A percentile compares a stretch with the other conserved stretches of the same genome.
These are phyloP conservation scores for Liopterus haemorrhoidalis DNA, from an alignment of 2,888 invertebrate species.

Conservation along the genomic window DNA sequence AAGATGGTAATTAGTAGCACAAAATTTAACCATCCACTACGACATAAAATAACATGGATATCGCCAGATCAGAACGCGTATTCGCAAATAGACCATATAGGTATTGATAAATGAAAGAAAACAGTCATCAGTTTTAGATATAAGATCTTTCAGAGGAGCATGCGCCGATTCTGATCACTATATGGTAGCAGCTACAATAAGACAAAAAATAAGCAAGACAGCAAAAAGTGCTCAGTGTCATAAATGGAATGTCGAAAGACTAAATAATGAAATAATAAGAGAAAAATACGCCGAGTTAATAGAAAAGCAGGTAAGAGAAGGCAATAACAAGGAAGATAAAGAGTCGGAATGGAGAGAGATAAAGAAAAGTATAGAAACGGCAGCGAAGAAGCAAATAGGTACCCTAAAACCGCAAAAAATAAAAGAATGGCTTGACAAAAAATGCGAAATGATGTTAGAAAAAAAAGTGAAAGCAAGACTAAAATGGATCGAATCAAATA, in stretches of 20 bases:
- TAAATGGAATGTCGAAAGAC: neutral
- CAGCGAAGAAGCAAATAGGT: too few species aligned
- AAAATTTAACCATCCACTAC: neutral
- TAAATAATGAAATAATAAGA: neutral
- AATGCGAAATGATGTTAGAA: neutral
- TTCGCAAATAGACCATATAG: constrained; percentile 7
- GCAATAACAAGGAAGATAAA: too few species aligned
- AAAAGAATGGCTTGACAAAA: neutral
- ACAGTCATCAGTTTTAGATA: constrained; percentile 7
- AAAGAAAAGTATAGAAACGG: too few species aligned
- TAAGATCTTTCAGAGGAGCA: constrained; percentile 5
- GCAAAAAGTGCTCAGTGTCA: neutral
- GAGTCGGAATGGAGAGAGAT: too few species aligned
- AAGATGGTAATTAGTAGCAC: constrained; percentile 1
- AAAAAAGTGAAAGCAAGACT: neutral
- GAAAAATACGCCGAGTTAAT: neutral
- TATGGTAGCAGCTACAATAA: constrained; percentile 3
- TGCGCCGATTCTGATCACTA: constrained; percentile 1
- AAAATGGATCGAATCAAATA: too few species aligned
- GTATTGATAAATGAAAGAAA: neutral
- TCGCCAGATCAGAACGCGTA: constrained; percentile 1
- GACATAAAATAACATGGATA: constrained; percentile 6
- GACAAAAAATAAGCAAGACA: neutral
- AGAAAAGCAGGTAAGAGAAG: too few species aligned
- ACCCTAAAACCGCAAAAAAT: neutral